Evolutionary conservation across 2,797 vertebrate species (phyloP).

Genomic region (Alauda arvensis): DNA sequence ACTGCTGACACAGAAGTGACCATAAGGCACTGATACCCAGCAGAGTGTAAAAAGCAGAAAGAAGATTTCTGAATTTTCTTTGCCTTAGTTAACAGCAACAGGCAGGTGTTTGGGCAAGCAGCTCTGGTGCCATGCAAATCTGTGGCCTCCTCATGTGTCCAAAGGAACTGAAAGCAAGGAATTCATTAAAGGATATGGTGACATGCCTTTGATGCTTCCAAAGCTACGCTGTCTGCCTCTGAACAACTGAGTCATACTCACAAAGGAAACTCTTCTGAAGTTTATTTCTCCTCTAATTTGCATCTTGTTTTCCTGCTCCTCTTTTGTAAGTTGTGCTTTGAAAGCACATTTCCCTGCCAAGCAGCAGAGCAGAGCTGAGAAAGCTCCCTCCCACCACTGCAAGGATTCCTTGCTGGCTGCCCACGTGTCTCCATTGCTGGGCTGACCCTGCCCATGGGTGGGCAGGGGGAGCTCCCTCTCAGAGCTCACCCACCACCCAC

Average conservation of each 20-base stretch:
- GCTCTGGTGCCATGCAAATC: neutral
- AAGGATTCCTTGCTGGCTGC: neutral
- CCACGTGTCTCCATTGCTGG: neutral
- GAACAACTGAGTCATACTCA: constrained; percentile 16
- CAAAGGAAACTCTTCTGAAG: constrained; percentile 38
- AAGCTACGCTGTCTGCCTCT: neutral
- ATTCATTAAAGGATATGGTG: neutral
- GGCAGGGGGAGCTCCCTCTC: neutral
- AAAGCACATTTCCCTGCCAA: constrained; percentile 53
- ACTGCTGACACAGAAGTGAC: neutral
- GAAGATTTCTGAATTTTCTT: neutral
- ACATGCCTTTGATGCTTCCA: neutral
- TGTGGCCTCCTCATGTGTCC: neutral
- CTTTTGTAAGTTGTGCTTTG: constrained; percentile 29
- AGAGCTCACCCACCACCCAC: neutral
- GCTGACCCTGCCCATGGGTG: neutral
- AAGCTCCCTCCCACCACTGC: constrained; percentile 3
- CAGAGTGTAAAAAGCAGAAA: neutral
- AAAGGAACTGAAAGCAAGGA: neutral
- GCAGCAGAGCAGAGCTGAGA: neutral
- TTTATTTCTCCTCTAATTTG: constrained; percentile 48
- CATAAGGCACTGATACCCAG: fast-evolving
- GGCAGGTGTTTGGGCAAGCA: neutral
- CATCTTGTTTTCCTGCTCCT: constrained; percentile 38
- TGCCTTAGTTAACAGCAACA: neutral